Evolutionary conservation across 2,113 vertebrate species (phyloP).

Genomic region (Centrocercus urophasianus): DNA sequence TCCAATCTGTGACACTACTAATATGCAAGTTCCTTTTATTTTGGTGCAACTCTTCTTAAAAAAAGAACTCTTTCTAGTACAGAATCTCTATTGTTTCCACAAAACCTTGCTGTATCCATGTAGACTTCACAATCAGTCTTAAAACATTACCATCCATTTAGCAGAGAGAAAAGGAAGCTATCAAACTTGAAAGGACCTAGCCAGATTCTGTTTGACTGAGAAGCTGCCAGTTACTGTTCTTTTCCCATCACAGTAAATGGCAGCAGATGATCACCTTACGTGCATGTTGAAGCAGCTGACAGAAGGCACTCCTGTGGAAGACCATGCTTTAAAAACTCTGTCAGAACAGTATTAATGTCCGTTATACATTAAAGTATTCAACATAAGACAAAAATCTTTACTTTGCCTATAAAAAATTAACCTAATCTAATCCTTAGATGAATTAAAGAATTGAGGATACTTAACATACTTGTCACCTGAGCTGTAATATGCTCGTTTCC

Average conservation of each 20-base stretch:
- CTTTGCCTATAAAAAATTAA: background rate
- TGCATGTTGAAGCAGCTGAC: background rate
- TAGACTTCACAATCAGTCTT: background rate
- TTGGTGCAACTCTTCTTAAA: background rate
- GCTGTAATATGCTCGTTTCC: background rate
- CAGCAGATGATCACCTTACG: background rate
- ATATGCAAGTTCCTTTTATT: background rate
- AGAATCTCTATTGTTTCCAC: background rate
- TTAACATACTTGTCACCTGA: background rate
- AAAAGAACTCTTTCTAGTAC: background rate
- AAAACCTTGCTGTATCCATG: background rate
- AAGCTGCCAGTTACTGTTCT: background rate
- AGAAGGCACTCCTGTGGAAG: background rate
- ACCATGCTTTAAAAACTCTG: background rate
- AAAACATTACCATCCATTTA: background rate
- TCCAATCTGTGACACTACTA: background rate
- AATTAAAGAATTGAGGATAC: background rate
- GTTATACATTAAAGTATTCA: background rate
- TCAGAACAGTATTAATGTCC: background rate
- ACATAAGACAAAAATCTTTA: background rate
- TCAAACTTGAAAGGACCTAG: background rate
- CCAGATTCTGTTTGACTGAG: background rate
- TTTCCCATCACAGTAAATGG: background rate
- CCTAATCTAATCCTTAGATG: background rate
- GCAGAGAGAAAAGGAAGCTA: background rate